Conservation (phyloP, 2,888 invertebrate genomes). For the Epinotia ramella region DNA sequence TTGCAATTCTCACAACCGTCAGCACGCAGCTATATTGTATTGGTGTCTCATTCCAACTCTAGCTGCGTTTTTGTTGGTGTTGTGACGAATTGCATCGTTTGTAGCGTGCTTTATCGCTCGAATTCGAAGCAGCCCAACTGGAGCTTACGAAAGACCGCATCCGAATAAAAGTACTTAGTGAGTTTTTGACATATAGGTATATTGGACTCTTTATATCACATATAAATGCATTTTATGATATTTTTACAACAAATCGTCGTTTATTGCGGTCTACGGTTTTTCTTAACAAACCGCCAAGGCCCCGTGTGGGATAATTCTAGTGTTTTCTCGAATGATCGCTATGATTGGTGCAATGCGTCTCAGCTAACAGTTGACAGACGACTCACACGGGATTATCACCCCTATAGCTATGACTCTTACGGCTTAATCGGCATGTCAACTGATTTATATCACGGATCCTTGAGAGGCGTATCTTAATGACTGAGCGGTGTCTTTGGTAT, state of each 20-base stretch:
- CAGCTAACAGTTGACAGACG: neutral
- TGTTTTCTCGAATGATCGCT: slow-evolving; percentile 22
- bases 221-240: too few species aligned
- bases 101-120: too few species aligned
- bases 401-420: neutral
- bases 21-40: too few species aligned
- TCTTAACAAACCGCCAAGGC: slow-evolving; percentile 40
- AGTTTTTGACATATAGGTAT: too few species aligned
- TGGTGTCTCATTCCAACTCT: too few species aligned
- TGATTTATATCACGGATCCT: slow-evolving; percentile 7
- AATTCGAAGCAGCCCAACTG: too few species aligned
- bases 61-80: too few species aligned
- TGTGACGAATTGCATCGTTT: too few species aligned
- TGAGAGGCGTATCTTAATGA: slow-evolving; percentile 23
- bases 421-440: slow-evolving; percentile 3
- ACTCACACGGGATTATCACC: slow-evolving; percentile 12
- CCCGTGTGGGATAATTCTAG: slow-evolving; percentile 24
- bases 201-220: neutral
- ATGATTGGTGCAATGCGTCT: slow-evolving; percentile 18
- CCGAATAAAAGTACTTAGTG: too few species aligned
- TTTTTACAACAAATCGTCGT: too few species aligned
- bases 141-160: too few species aligned
- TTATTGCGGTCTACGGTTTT: slow-evolving; percentile 25
- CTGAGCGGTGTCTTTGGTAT: neutral
- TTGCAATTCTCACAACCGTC: too few species aligned